phyloP scores from a whole-genome alignment of 2,797 vertebrate species.

The Amblyopsis hoosieri region DNA sequence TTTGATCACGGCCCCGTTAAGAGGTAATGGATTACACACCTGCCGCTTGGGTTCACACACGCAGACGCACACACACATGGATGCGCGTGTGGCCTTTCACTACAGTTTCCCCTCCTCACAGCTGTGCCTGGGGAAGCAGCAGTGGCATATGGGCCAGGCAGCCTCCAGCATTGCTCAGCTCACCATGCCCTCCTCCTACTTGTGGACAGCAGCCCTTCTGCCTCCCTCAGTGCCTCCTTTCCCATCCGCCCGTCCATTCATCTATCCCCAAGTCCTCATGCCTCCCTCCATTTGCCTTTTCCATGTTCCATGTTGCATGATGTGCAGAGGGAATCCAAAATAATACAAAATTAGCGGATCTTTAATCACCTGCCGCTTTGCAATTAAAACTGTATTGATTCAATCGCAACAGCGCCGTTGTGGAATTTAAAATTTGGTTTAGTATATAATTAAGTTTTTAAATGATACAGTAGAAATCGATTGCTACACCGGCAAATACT shows the following conservation, averaged over 20 bases:
- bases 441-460: too few species aligned
- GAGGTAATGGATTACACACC: constrained; percentile 59
- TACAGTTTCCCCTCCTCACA: constrained; percentile 57
- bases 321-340: too few species aligned
- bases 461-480: too few species aligned
- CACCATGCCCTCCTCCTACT: constrained; percentile 53
- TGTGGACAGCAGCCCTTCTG: constrained; percentile 30
- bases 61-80: not conserved
- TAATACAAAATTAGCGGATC: too few species aligned
- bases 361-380: too few species aligned
- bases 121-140: constrained; percentile 62
- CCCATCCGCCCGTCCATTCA: constrained; percentile 2
- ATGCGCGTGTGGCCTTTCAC: constrained; percentile 4
- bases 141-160: constrained; percentile 63
- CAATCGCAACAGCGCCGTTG: too few species aligned
- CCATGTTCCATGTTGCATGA: too few species aligned
- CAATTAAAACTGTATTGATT: too few species aligned
- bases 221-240: not conserved
- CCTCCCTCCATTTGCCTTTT: too few species aligned
- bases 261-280: too few species aligned
- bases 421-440: too few species aligned
- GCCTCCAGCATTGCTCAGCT: constrained; percentile 61
- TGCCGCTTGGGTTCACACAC: constrained; percentile 38
- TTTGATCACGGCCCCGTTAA: constrained; percentile 59
- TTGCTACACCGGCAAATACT: too few species aligned